Percentiles rank a stretch among this genome's conserved stretches.
These are phyloP conservation scores for Trigoniulus corallinus DNA, from an alignment of 1,140 invertebrate species.

Conservation along the genomic window DNA sequence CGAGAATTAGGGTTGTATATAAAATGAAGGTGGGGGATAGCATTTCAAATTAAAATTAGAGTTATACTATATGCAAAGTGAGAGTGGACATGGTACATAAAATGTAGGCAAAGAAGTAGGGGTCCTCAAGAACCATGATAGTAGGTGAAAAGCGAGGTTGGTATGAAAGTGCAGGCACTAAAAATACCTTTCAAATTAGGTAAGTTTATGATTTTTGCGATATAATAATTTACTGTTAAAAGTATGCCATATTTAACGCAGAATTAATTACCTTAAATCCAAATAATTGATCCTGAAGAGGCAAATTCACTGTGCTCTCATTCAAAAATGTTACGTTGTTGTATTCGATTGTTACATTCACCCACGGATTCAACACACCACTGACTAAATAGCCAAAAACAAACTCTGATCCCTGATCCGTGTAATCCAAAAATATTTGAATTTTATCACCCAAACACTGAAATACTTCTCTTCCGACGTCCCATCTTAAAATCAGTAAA, in stretches of 20 bases:
- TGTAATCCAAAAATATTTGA: constrained; percentile 61
- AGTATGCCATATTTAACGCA: no score
- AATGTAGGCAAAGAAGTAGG: no score
- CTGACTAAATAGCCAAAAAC: constrained; percentile 61
- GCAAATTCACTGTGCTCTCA: neutral
- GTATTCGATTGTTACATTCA: neutral
- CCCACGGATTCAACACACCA: constrained; percentile 16
- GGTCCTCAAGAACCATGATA: no score
- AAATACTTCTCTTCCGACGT: constrained; percentile 56
- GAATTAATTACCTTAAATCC: neutral
- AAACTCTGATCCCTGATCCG: constrained; percentile 59
- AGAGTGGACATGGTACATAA: no score
- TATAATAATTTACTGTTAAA: no score
- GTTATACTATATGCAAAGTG: no score
- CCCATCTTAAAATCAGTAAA: constrained; percentile 68
- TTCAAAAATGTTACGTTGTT: neutral
- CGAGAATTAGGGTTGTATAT: no score
- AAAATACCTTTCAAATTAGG: no score
- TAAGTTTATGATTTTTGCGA: neutral
- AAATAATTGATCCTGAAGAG: neutral
- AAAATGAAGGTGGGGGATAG: no score
- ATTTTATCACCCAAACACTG: constrained; percentile 54
- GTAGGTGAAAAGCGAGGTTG: no score
- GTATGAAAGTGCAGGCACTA: no score
- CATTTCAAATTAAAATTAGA: no score